Evolutionary conservation across 2,113 vertebrate genomes (phyloP).

Genomic region (Nothobranchius kuhntae): DNA sequence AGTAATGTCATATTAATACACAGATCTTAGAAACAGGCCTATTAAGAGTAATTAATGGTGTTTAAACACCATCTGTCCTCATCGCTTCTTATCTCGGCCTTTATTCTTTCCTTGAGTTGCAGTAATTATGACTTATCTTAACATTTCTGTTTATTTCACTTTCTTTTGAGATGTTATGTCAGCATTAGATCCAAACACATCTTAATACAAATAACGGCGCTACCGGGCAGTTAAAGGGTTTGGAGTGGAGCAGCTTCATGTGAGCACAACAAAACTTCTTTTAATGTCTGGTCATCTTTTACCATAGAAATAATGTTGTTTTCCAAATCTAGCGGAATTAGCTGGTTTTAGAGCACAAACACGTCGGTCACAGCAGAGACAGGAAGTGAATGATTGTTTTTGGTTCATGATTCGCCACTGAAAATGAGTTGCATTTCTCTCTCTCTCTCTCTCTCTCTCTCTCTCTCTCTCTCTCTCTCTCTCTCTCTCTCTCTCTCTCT

Average conservation of each 20-base stretch:
- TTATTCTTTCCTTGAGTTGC: too few relatives aligned
- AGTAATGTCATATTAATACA: too few relatives aligned
- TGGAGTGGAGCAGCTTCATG: background rate
- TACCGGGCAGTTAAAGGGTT: background rate
- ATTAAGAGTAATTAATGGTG: too few relatives aligned
- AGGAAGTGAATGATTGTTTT: constrained; percentile 43
- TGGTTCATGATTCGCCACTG: constrained; percentile 20
- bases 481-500: too few relatives aligned
- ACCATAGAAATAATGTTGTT: constrained; percentile 14
- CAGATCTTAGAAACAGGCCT: too few relatives aligned
- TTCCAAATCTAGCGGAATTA: constrained; percentile 17
- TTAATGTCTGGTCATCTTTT: constrained; percentile 31
- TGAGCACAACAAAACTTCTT: background rate
- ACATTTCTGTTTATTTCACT: too few relatives aligned
- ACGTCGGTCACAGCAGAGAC: background rate
- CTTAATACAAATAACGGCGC: constrained; percentile 23
- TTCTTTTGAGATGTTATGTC: background rate
- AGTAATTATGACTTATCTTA: too few relatives aligned
- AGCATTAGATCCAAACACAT: constrained; percentile 2
- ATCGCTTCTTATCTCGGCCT: too few relatives aligned
- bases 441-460: too few relatives aligned
- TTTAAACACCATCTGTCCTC: too few relatives aligned
- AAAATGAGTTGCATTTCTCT: constrained; percentile 46
- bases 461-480: too few relatives aligned
- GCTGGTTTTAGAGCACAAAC: background rate